Evolutionary conservation across 2,113 vertebrate genomes (phyloP), one percentile per base, ranked within the genome.

Genomic region (Cichladusa arquata): DNA sequence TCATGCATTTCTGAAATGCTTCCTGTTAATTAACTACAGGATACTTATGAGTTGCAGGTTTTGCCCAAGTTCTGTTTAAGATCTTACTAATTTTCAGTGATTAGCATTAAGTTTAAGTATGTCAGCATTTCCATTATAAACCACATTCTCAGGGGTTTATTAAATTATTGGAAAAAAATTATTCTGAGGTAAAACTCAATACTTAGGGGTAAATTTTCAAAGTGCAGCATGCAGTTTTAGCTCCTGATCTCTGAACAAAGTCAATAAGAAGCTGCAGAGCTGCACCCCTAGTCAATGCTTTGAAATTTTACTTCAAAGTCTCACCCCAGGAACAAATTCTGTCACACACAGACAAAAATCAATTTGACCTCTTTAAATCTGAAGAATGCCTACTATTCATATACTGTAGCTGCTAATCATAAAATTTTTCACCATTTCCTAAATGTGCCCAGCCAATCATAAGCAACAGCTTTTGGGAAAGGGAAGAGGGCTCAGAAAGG

Each of bases 231-330:
- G 67, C 73, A 91, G 87, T 80, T 87, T 80, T 80, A 95, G 90
- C 90, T 95, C 91, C 96, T 90, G 85, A 96, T 95, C 87, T 93
- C 87, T 62, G 93, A 96, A 73, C 71, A 96, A 96, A 96, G 93
- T 96, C 92, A 95, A 91, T 96, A 96, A 91, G 62, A 74, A 94
- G 67, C 90, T 95, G 42, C 66, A 95, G 85, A 96, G 79, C 81
- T 95, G 90, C 76, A 95, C 90, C 90, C 78, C 91, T 91, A 96
- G 95, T 97, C 94, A 93, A 93, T 65, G 94, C 95, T 96, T 97
- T 97, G 95, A 97, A 96, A 96, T 96, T 95, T 97, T 92, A 97
- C 96, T 96, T 97, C 95, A 97, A 97, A 96, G 95, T 95, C 95
- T 97, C 92, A 94, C 95, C 94, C 90, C 90, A 96, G 94, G 94